Conservation (phyloP, 2,888 invertebrate species). For the Eupithecia dodoneata region DNA sequence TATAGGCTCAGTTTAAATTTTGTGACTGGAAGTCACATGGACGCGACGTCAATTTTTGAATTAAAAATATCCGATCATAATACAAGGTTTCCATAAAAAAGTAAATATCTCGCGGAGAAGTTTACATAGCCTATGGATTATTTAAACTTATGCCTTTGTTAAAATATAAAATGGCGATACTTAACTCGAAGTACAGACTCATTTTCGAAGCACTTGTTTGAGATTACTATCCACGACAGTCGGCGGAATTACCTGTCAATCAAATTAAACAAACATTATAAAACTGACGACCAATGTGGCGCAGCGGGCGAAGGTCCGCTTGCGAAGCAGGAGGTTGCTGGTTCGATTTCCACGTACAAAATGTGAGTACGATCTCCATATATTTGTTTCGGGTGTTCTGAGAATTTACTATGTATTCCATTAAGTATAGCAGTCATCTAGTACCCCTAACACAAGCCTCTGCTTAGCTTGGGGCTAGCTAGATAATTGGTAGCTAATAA, state of each 20-base stretch:
- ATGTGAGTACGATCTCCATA: too few species aligned
- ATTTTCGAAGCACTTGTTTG: neutral
- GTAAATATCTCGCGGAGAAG: neutral
- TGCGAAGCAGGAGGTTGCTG: too few species aligned
- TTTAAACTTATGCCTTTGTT: neutral
- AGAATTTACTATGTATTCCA: too few species aligned
- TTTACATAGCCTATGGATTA: neutral
- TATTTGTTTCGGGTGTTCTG: too few species aligned
- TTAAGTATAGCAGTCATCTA: too few species aligned
- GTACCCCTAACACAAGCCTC: too few species aligned
- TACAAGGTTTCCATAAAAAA: neutral
- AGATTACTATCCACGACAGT: neutral
- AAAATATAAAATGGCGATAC: slow-evolving; percentile 3
- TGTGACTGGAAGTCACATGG: too few species aligned
- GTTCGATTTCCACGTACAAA: too few species aligned
- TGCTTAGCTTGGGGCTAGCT: too few species aligned
- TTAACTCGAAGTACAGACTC: slow-evolving; percentile 1
- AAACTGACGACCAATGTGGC: neutral
- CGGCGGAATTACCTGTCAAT: neutral
- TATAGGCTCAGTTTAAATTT: neutral
- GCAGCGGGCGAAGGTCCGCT: too few species aligned
- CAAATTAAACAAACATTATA: slow-evolving; percentile 18
- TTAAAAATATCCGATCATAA: neutral
- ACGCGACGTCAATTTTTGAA: too few species aligned
- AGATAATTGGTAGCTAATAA: too few species aligned